Evolutionary conservation across 2,888 invertebrate genomes (phyloP).

Genomic region (Drosophila macrothrix): DNA sequence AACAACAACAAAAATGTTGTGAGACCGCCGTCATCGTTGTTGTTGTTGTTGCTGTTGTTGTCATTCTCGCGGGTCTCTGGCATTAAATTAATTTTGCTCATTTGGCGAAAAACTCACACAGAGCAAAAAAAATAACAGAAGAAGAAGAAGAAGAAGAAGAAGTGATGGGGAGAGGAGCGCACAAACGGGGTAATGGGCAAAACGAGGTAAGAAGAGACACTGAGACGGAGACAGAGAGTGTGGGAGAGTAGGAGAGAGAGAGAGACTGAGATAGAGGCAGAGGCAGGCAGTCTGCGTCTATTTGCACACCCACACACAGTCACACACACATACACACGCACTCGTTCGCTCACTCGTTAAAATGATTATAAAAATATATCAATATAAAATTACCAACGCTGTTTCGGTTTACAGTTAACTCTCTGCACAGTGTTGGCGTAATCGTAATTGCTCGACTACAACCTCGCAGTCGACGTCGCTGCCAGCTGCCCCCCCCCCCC

Average conservation of each 20-base stretch:
- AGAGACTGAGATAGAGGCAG: constrained; percentile 32
- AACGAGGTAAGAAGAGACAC: constrained; percentile 38
- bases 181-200: constrained; percentile 15
- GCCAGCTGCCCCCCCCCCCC: background rate
- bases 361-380: constrained; percentile 81
- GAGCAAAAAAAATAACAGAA: constrained; percentile 5
- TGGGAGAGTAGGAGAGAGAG: constrained; percentile 25
- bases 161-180: background rate
- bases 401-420: constrained; percentile 70
- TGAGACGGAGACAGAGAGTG: constrained; percentile 18
- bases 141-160: background rate
- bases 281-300: constrained; percentile 60
- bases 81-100: constrained; percentile 81
- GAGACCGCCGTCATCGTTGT: constrained; percentile 49
- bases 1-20: constrained; percentile 56
- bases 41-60: constrained; percentile 47
- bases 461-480: constrained; percentile 2
- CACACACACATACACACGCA: constrained; percentile 29
- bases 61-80: constrained; percentile 63
- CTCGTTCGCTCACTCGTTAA: constrained; percentile 76
- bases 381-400: constrained; percentile 76
- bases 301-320: constrained; percentile 63
- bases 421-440: constrained; percentile 58
- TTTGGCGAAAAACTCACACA: constrained; percentile 61
- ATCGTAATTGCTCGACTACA: constrained; percentile 69